Evolutionary conservation across 2,888 invertebrate species (phyloP).

Genomic region (Leptinotarsa peninsularis): DNA sequence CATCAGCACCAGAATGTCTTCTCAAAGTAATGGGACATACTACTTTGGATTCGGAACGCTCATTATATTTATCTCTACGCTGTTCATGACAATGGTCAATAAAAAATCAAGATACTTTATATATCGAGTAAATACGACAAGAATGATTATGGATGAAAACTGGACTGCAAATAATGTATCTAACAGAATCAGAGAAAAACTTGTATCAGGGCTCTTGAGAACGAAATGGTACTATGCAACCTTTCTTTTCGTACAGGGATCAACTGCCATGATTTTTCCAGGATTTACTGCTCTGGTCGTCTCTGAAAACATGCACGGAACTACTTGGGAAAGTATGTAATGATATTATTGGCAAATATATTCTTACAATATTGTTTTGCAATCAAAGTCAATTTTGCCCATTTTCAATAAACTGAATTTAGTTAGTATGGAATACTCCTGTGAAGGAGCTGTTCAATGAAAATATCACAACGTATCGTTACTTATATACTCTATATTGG

Average conservation of each 20-base stretch:
- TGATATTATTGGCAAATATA: not conserved
- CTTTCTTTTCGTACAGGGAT: constrained; percentile 49
- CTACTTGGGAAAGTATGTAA: constrained; percentile 49
- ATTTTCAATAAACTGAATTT: no score
- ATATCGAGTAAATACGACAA: constrained; percentile 44
- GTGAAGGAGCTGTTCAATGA: no score
- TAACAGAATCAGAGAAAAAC: constrained; percentile 26
- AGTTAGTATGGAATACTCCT: no score
- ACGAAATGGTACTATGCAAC: constrained; percentile 46
- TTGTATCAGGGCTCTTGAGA: constrained; percentile 32
- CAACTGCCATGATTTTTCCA: constrained; percentile 51
- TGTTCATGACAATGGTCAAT: constrained; percentile 43
- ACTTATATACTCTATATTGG: no score
- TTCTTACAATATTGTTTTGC: no score
- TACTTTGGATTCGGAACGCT: constrained; percentile 44
- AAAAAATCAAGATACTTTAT: constrained; percentile 52
- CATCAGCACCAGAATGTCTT: constrained; percentile 32
- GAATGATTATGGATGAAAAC: constrained; percentile 15
- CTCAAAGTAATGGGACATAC: constrained; percentile 31
- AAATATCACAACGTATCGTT: no score
- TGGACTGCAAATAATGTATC: constrained; percentile 22
- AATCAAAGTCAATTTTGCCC: no score
- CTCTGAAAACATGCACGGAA: constrained; percentile 37
- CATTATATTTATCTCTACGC: constrained; percentile 43
- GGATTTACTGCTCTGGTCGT: constrained; percentile 50